These are phyloP conservation scores for Grammomys dolichurus DNA, from an alignment of 2,113 vertebrate species.

Conservation along the genomic window DNA sequence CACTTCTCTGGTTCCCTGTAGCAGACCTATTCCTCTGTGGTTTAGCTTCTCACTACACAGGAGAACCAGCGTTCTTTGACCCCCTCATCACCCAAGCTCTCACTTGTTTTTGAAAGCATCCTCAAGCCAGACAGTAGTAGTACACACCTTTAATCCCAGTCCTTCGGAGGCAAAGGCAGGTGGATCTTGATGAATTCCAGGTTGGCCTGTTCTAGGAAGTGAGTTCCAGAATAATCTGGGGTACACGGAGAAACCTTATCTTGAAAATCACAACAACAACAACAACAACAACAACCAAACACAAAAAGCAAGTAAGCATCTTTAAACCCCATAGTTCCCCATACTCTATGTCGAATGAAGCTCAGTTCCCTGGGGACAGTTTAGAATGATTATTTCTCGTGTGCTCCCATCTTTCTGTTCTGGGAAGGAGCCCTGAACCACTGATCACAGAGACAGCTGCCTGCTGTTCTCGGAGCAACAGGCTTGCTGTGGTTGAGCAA, in stretches of 20 bases:
- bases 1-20: background rate
- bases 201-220: background rate
- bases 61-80: background rate
- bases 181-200: background rate
- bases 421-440: background rate
- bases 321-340: background rate
- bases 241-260: background rate
- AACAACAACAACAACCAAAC: background rate
- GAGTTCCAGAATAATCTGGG: background rate
- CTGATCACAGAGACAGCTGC: background rate
- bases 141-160: background rate
- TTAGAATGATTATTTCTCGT: background rate
- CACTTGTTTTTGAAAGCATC: background rate
- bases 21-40: background rate
- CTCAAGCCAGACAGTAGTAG: background rate
- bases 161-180: background rate
- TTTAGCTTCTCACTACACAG: background rate
- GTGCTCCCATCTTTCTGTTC: background rate
- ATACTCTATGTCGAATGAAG: background rate
- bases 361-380: background rate
- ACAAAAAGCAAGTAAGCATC: background rate
- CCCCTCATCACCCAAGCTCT: background rate
- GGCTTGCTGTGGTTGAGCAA: background rate
- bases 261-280: background rate
- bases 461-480: background rate